Base-by-base conservation (phyloP, 1,140 invertebrate species). In the Nephila pilipes region DNA sequence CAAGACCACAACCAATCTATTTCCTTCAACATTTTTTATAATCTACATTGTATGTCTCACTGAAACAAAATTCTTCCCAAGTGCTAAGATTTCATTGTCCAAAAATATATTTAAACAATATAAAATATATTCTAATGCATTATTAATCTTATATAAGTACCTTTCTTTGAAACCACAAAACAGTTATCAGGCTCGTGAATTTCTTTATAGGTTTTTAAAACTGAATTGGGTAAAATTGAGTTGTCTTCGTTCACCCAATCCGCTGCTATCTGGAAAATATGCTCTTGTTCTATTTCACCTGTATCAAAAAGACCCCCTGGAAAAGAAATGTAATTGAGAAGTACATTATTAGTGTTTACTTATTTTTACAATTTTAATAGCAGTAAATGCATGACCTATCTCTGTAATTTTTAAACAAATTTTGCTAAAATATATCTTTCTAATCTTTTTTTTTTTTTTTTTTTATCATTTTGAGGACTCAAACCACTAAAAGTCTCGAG, bases 231-330 rank as follows among this genome's bases (percentile, higher is more conserved):
- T 94, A 99, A 95, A 94, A 98, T 96, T 80, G 98, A 97, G 36
- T 97, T 96, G 95, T 98, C 97, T 54, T 96, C 96, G 96, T 99
- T 99, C 94, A 99, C 98, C 95, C 97, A 97, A 94, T 98, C 98
- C 22, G 98, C 98, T 4, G 98, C 98, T 95, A 98, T 98, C 90
- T 97, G 97, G 95, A 99, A 99, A 36, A 98, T 98, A 79, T 98
- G 96, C 95, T 98, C 98, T 95, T 98, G 98, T 94, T 97, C 97
- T 94, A 97, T 97, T 95, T 98, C 97, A 57, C 97, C 96, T 38
- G 97, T 97, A 96, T 98, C 98, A 95, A 99, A 99, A 65, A 99
- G 96, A 65, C 98, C 98, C 95, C 98, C 98, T 99, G 46, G 8
- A 81, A 90, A 29, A 10, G 32, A 36, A 83, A 55, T 54, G 6